Evolutionary conservation across 2,797 vertebrate species (phyloP).

Genomic region (Hypotaenidia okinawae): DNA sequence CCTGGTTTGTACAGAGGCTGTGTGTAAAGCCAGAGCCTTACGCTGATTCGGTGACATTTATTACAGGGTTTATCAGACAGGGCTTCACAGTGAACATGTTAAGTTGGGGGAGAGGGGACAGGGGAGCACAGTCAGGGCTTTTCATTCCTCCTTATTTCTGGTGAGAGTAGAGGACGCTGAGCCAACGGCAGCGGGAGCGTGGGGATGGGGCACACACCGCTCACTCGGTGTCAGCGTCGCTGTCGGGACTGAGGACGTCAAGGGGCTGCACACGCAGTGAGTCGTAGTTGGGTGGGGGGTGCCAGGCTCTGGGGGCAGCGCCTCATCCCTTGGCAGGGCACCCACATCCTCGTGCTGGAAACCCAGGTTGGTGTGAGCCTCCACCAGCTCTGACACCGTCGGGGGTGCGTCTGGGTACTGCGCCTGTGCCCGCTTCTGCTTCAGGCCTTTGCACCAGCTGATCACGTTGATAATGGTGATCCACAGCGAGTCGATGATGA

Average conservation of each 20-base stretch:
- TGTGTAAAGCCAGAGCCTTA: not conserved
- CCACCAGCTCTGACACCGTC: conserved; percentile 74
- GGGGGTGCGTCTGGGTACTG: conserved; percentile 39
- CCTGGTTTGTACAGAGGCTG: not conserved
- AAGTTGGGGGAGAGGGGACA: not conserved
- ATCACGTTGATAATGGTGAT: conserved; percentile 78
- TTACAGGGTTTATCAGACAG: not conserved
- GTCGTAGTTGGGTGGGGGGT: conserved; percentile 82
- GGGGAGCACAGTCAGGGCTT: not conserved
- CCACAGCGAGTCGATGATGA: conserved; percentile 84
- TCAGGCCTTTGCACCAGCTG: conserved; percentile 58
- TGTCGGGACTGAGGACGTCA: not conserved
- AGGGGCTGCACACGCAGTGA: conserved; percentile 70
- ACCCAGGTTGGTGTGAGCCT: conserved; percentile 78
- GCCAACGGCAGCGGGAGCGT: accelerated
- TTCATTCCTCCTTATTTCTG: not conserved
- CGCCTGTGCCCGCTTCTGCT: not conserved
- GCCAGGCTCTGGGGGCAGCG: conserved; percentile 70
- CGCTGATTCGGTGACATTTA: not conserved
- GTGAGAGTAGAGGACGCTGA: accelerated
- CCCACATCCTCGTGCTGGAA: conserved; percentile 54
- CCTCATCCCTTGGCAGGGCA: accelerated
- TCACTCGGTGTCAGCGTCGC: conserved; percentile 41
- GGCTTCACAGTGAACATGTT: not conserved
- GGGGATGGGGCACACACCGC: accelerated